Percentiles rank a stretch among this genome's conserved stretches.
phyloP scores from a whole-genome alignment of 2,888 invertebrate genomes.

The Augochlorella aurata region DNA sequence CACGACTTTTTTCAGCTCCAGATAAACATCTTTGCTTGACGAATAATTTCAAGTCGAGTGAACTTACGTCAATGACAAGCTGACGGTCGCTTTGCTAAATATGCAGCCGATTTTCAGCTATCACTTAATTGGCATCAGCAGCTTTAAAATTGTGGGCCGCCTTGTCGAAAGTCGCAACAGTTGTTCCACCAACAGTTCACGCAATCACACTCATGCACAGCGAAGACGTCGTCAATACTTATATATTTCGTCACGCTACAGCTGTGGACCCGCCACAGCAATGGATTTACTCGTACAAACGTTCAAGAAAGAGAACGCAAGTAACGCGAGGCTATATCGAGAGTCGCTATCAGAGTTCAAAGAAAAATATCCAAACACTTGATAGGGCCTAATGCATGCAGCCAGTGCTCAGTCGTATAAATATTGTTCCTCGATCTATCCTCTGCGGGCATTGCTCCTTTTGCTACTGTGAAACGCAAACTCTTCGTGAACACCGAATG shows the following conservation, averaged over 20 bases:
- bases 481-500: background rate
- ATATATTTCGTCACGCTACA: slow-evolving; percentile 45
- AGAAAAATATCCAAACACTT: slow-evolving; percentile 23
- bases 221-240: slow-evolving; percentile 34
- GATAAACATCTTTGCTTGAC: background rate
- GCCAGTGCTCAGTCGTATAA: background rate
- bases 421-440: slow-evolving; percentile 17
- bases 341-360: background rate
- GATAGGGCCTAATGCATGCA: background rate
- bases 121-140: background rate
- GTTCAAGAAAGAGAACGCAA: background rate
- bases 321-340: background rate
- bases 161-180: background rate
- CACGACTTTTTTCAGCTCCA: background rate
- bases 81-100: background rate
- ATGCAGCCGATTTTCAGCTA: no score
- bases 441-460: background rate
- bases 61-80: background rate
- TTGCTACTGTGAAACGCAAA: slow-evolving; percentile 1
- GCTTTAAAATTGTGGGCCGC: background rate
- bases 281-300: slow-evolving; percentile 35
- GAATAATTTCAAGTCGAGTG: background rate
- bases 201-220: slow-evolving; percentile 15
- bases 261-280: slow-evolving; percentile 72
- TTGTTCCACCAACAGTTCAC: slow-evolving; percentile 8